Evolutionary conservation across 2,888 invertebrate species (phyloP).

Genomic region (Patella caerulea): DNA sequence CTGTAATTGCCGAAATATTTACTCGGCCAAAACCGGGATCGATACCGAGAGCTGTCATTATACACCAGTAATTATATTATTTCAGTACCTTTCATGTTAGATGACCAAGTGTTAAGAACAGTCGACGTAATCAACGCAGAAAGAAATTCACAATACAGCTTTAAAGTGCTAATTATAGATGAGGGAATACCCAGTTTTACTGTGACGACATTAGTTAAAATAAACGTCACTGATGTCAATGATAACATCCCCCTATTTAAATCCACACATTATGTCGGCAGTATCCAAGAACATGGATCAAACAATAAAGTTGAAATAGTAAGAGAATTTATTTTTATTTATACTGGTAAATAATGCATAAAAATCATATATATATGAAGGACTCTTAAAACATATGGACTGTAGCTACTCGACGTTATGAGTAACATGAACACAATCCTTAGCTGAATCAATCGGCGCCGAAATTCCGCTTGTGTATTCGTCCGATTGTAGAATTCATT

Average conservation of each 20-base stretch:
- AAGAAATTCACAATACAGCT: not conserved
- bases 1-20: no score
- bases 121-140: not conserved
- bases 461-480: no score
- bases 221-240: slow-evolving; percentile 77
- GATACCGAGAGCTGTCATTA: no score
- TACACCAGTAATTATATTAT: no score
- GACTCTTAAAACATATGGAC: no score
- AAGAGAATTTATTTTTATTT: not conserved
- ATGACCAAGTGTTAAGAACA: not conserved
- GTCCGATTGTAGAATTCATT: no score
- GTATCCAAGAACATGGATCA: not conserved
- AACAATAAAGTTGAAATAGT: not conserved
- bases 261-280: slow-evolving; percentile 11
- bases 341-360: no score
- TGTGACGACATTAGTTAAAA: not conserved
- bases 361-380: no score
- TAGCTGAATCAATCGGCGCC: no score
- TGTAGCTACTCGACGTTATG: no score
- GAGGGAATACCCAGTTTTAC: not conserved
- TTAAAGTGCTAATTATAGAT: not conserved
- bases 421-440: no score
- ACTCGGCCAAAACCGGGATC: no score
- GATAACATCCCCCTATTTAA: slow-evolving; percentile 93
- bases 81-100: not conserved